Base-by-base conservation (phyloP, 1,140 invertebrate genomes). In the Dendroctonus valens region DNA sequence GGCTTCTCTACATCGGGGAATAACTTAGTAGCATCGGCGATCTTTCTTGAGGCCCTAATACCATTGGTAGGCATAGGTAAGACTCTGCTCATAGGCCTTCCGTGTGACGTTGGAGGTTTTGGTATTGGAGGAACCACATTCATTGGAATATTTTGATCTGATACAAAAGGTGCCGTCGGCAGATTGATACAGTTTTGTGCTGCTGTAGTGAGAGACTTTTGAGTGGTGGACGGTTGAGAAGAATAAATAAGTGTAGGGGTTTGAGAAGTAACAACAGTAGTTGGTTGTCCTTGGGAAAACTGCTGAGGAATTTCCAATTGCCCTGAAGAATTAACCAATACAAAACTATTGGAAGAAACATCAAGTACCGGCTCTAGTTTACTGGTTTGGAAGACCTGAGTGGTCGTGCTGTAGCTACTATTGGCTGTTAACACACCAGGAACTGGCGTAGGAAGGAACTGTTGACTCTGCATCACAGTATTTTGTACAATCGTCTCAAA, bases 401-500 rank as follows among this genome's bases (percentile, higher is more conserved):
- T 92, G 5, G 90, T 91, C 48, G 90, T 88, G 39, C 86, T 88
- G 76, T 90, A 91, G 76, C 89, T 91, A 70, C 89, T 90, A 72
- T 88, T 88, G 70, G 88, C 85, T 39, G 88, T 87, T 7, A 91
- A 78, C 8, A 91, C 87, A 50, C 90, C 89, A 54, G 88, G 89
- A 78, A 91, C 86, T 5, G 88, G 85, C 4, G 88, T 89, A 7
- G 89, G 86, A 38, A 91, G 85, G 75, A 91, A 91, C 70, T 91
- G 90, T 74, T 91, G 90, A 37, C 89, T 91, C 15, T 88, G 90
- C 89, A 91, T 91, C 0, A 91, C 89, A 9, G 90, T 91, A 73
- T 91, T 92, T 76, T 91, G 90, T 8, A 92, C 90, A 60, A 92
- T 91, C 0, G 90, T 92, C 78, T 92, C 90, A 67, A 92, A 81